Evolutionary conservation across 2,797 vertebrate genomes (phyloP).

Genomic region (Fratercula arctica): DNA sequence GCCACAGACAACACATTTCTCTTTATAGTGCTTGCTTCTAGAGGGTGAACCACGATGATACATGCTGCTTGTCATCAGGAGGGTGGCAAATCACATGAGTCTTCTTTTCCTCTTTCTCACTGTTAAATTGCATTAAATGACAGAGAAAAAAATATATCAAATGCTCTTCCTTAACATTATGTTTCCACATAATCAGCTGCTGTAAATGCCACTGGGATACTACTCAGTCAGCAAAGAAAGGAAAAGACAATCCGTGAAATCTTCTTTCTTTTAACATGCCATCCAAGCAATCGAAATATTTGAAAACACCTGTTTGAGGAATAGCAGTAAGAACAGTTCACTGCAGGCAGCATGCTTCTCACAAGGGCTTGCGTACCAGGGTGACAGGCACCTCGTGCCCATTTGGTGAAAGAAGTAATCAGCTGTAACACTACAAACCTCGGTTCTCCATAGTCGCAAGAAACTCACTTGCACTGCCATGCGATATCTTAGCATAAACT

Average conservation of each 20-base stretch:
- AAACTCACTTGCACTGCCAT: neutral
- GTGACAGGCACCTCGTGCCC: neutral
- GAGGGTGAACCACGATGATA: neutral
- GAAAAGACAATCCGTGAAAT: neutral
- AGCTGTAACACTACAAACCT: neutral
- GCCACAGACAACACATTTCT: neutral
- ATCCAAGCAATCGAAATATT: neutral
- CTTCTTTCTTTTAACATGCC: neutral
- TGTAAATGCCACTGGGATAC: neutral
- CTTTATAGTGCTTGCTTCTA: neutral
- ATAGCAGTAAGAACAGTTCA: neutral
- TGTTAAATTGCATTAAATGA: neutral
- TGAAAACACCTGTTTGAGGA: neutral
- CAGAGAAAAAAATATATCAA: neutral
- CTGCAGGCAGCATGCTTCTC: neutral
- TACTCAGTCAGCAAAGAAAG: neutral
- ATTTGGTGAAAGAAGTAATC: neutral
- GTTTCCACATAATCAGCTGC: neutral
- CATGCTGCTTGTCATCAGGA: neutral
- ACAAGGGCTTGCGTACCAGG: neutral
- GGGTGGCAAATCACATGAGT: neutral
- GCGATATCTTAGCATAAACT: neutral
- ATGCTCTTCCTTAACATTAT: neutral
- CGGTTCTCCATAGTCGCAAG: fast-evolving
- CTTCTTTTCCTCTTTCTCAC: neutral